Conservation (phyloP, 2,888 invertebrate species). For the Phyllotreta striolata region DNA sequence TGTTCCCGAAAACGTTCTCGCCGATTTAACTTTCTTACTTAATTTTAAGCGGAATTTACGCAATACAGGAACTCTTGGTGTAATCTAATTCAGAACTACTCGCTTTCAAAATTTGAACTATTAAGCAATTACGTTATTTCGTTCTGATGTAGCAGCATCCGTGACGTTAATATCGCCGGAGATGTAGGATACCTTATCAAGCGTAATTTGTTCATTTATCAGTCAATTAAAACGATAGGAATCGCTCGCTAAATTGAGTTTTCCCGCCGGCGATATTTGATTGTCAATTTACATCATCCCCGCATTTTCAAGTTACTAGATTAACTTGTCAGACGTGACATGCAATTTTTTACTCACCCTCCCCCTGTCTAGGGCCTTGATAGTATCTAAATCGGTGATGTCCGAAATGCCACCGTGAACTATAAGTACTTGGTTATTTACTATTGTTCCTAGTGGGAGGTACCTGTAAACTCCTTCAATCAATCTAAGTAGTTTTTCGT, state of each 20-base stretch:
- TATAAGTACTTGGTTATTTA: constrained; percentile 88
- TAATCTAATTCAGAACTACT: neutral
- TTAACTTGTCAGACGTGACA: no score
- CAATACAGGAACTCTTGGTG: neutral
- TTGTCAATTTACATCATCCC: constrained; percentile 4
- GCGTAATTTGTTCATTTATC: constrained; percentile 7
- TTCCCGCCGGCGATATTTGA: constrained; percentile 14
- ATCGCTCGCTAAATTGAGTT: constrained; percentile 12
- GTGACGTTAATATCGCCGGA: constrained; percentile 9
- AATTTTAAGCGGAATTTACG: no score
- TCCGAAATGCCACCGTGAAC: constrained; percentile 95
- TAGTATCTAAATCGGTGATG: constrained; percentile 81
- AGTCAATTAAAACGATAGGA: constrained; percentile 16
- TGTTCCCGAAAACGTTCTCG: no score
- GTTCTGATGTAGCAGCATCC: constrained; percentile 6
- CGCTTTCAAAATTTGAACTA: constrained; percentile 2
- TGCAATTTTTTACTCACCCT: constrained; percentile 68
- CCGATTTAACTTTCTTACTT: no score
- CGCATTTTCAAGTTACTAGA: neutral
- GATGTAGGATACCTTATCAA: neutral
- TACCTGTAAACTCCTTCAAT: constrained; percentile 92
- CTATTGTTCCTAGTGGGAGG: constrained; percentile 89
- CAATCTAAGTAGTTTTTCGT: constrained; percentile 78
- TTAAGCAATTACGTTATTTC: constrained; percentile 7
- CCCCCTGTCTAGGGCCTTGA: constrained; percentile 82